Evolutionary conservation across 2,113 vertebrate species (phyloP), one percentile per base, ranked within the genome.

Genomic region (Plectropomus leopardus): DNA sequence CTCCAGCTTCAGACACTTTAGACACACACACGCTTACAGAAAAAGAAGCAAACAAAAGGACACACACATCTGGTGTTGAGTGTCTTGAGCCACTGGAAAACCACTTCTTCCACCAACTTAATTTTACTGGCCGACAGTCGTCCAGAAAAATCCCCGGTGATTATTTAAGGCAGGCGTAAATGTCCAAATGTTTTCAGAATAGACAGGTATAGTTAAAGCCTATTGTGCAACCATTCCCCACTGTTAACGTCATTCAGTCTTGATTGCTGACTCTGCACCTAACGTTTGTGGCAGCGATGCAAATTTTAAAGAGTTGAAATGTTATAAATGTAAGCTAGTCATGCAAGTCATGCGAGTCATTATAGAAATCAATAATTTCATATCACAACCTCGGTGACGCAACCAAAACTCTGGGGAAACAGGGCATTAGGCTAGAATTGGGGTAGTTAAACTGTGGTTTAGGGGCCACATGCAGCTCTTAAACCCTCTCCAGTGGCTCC

Each of bases 1-100:
- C 80, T 74, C 47, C 3, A 24, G 80, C 79, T 40, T 86, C 63
- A 72, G 36, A 80, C 65, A 80, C 63, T 79, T 85, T 78, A 64
- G 59, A 78, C 58, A 68, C 57, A 76, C 14, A 40, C 45, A 53
- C 45, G 5, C 60, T 34, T 28, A 1, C 34, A 73, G 30, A 70
- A 47, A 80, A 61, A 83, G 51, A 75, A 26, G 30, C 26, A 78
- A 59, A 76, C 13, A 57, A 72, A 71, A 58, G 61, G 59, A 60
- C 72, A 81, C 45, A 80, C 60, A 61, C 72, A 78, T 65, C 80
- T 68, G 65, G 57, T 75, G 72, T 72, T 58, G 77, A 59, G 44
- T 68, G 58, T 53, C 55, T 48, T 69, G 48, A 78, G 53, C 26
- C 16, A 13, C 21, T 28, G 48, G 21, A 58, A 16, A 64, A 53